Evolutionary conservation across 2,113 vertebrate species (phyloP), one percentile per base, ranked within the genome.

Genomic region (Chrysemys picta): DNA sequence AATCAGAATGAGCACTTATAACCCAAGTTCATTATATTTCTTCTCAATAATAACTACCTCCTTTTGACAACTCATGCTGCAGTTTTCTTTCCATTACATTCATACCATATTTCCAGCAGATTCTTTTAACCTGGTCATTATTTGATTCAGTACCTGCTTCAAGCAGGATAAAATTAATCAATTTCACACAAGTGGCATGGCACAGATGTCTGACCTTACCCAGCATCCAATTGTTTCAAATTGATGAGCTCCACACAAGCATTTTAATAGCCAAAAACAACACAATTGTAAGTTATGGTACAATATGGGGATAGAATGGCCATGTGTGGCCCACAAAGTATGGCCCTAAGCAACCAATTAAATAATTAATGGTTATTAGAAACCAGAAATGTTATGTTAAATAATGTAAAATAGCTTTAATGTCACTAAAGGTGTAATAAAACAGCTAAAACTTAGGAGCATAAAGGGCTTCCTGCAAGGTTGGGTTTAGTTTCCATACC

Each of bases 181-280:
- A 85, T 72, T 96, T 90, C 94, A 95, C 87, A 1, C 95, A 95
- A 95, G 89, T 93, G 95, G 93, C 89, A 91, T 80, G 94, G 93
- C 96, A 96, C 2, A 89, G 94, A 87, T 89, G 97, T 97, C 92
- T 90, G 96, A 96, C 92, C 90, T 80, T 95, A 94, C 96, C 96
- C 95, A 95, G 93, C 97, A 95, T 97, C 95, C 97, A 97, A 97
- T 96, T 97, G 97, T 97, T 93, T 79, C 88, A 97, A 96, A 97
- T 95, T 97, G 94, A 96, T 97, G 95, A 96, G 94, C 91, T 97
- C 90, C 95, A 97, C 95, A 96, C 94, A 97, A 95, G 96, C 85
- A 89, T 45, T 93, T 85, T 35, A 96, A 97, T 89, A 80, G 97
- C 96, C 97, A 97, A 96, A 95, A 96, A 16, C 93, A 97, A 94